These are phyloP conservation scores for Ornithoptera alexandrae DNA, from an alignment of 2,888 invertebrate genomes.

Conservation along the genomic window DNA sequence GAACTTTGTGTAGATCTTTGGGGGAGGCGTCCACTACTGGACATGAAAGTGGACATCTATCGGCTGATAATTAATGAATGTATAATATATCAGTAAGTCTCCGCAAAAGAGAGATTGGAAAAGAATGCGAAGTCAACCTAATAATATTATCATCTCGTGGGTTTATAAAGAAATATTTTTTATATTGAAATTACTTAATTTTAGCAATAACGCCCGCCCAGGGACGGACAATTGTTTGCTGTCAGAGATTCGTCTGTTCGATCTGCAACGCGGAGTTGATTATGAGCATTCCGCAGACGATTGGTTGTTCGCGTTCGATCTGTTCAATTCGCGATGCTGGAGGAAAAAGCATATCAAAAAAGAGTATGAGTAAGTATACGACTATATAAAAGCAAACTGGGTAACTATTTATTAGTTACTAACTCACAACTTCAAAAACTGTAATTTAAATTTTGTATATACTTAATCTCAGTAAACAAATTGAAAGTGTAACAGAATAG, in stretches of 20 bases:
- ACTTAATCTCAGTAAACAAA: not conserved
- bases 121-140: too few species aligned
- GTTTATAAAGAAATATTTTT: not conserved
- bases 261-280: constrained; percentile 86
- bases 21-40: too few species aligned
- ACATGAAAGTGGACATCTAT: too few species aligned
- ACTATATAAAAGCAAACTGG: not conserved
- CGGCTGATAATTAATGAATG: too few species aligned
- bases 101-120: too few species aligned
- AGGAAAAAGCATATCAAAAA: constrained; percentile 53
- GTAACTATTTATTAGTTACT: not conserved
- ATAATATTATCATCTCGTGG: too few species aligned
- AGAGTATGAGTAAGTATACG: constrained; percentile 56
- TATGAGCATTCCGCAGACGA: constrained; percentile 84
- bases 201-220: constrained; percentile 55
- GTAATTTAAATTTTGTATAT: not conserved
- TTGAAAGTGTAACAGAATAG: not conserved
- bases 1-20: too few species aligned
- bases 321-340: constrained; percentile 86
- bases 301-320: constrained; percentile 89
- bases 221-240: constrained; percentile 84
- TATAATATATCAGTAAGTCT: too few species aligned
- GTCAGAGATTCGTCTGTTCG: constrained; percentile 88
- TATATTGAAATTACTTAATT: constrained; percentile 19
- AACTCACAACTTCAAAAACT: not conserved